These are phyloP conservation scores for Chascanopsetta lugubris DNA, from an alignment of 2,113 vertebrate species.

Conservation along the genomic window DNA sequence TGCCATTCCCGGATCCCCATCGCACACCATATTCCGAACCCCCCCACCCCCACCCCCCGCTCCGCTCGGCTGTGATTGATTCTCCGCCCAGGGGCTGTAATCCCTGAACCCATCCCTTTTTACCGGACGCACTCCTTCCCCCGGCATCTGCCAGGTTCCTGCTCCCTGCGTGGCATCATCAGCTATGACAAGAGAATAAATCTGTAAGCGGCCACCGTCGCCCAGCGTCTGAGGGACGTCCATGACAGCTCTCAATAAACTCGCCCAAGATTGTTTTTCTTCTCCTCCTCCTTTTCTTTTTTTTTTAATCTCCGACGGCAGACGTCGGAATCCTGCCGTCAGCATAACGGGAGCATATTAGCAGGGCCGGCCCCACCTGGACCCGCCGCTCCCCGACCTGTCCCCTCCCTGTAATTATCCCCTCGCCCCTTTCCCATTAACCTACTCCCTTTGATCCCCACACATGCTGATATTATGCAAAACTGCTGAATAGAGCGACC, in stretches of 20 bases:
- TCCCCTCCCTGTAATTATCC: slow-evolving; percentile 86
- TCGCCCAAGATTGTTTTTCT: slow-evolving; percentile 70
- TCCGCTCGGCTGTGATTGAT: slow-evolving; percentile 69
- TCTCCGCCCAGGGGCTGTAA: slow-evolving; percentile 61
- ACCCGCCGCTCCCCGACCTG: slow-evolving; percentile 77
- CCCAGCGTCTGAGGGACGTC: slow-evolving; percentile 55
- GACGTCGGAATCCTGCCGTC: slow-evolving; percentile 85
- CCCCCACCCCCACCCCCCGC: slow-evolving; percentile 42
- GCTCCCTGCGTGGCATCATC: slow-evolving; percentile 68
- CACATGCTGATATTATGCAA: slow-evolving; percentile 86
- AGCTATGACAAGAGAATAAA: slow-evolving; percentile 79
- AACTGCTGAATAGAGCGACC: slow-evolving; percentile 83
- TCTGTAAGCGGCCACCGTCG: slow-evolving; percentile 48
- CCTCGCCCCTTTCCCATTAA: slow-evolving; percentile 84
- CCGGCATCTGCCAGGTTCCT: slow-evolving; percentile 54
- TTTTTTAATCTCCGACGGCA: slow-evolving; percentile 78
- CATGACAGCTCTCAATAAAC: slow-evolving; percentile 79
- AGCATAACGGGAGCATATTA: slow-evolving; percentile 87
- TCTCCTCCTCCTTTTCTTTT: slow-evolving; percentile 45
- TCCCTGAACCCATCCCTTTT: slow-evolving; percentile 72
- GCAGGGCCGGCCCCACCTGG: slow-evolving; percentile 78
- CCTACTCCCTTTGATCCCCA: slow-evolving; percentile 88
- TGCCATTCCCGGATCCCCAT: slow-evolving; percentile 30
- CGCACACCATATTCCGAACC: slow-evolving; percentile 33
- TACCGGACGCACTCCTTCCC: slow-evolving; percentile 42